Evolutionary conservation across 35 echinoderm and acorn worm genomes (phyloP).

Genomic region (Diadema setosum): DNA sequence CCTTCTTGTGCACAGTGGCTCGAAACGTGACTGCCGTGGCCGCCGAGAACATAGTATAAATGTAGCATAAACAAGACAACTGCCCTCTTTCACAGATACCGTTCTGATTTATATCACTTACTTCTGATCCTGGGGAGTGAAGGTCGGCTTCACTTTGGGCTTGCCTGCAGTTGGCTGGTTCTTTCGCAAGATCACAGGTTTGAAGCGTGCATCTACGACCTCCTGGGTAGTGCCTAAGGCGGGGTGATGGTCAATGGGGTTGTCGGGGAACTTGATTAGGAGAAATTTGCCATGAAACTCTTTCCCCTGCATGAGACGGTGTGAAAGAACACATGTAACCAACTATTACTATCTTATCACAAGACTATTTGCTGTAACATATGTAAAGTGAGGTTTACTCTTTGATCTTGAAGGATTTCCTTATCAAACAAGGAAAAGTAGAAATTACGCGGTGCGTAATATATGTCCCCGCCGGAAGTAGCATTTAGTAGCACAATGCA

Average conservation of each 20-base stretch:
- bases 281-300: slow-evolving; percentile 51
- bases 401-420: too few species aligned
- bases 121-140: neutral
- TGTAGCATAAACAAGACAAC: too few species aligned
- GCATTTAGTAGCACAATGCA: too few species aligned
- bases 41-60: too few species aligned
- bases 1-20: neutral
- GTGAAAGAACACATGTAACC: neutral
- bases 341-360: neutral
- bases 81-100: too few species aligned
- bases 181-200: slow-evolving; percentile 72
- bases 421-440: too few species aligned
- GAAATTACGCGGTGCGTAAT: too few species aligned
- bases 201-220: neutral
- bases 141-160: neutral
- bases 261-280: slow-evolving; percentile 96
- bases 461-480: too few species aligned
- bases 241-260: slow-evolving; percentile 80
- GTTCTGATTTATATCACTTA: neutral
- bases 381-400: too few species aligned
- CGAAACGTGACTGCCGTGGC: neutral
- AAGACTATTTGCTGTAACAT: too few species aligned
- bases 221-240: neutral
- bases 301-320: slow-evolving; percentile 41
- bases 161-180: neutral